Percentiles rank a stretch among this genome's conserved stretches.
Evolutionary conservation across 2,888 invertebrate species (phyloP).

Genomic region (Mythimna pallens): DNA sequence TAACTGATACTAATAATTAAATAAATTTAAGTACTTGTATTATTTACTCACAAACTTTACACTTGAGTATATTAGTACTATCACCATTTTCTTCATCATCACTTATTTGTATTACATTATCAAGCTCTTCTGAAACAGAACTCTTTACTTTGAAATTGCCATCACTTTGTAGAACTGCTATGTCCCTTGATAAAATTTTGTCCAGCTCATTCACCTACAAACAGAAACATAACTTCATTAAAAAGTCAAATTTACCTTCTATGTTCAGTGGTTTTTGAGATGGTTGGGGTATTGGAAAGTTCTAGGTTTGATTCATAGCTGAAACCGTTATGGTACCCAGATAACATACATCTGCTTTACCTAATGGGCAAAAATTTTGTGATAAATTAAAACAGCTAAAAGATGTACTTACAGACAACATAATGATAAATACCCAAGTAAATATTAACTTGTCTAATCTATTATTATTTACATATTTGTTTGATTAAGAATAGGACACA

Average conservation of each 20-base stretch:
- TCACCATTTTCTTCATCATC: conserved; percentile 84
- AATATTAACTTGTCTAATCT: conserved; percentile 4
- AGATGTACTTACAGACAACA: background rate
- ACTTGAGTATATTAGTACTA: conserved; percentile 75
- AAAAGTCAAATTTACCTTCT: background rate
- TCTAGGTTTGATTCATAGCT: background rate
- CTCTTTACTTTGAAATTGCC: conserved; percentile 90
- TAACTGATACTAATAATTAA: background rate
- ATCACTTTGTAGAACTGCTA: conserved; percentile 92
- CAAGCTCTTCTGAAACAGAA: conserved; percentile 70
- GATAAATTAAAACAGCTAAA: background rate
- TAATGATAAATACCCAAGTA: background rate
- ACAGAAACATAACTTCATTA: background rate
- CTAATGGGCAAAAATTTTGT: background rate
- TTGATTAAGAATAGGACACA: background rate
- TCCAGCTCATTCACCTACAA: conserved; percentile 91
- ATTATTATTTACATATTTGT: conserved; percentile 9
- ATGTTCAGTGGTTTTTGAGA: conserved; percentile 13
- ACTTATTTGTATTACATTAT: conserved; percentile 87
- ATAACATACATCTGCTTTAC: background rate
- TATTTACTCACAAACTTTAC: conserved; percentile 84
- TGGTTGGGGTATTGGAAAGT: background rate
- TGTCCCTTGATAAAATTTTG: conserved; percentile 88
- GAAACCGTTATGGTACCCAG: background rate
- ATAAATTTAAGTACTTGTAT: background rate